Evolutionary conservation across 2,113 vertebrate species (phyloP).

Genomic region (Falco punctatus): DNA sequence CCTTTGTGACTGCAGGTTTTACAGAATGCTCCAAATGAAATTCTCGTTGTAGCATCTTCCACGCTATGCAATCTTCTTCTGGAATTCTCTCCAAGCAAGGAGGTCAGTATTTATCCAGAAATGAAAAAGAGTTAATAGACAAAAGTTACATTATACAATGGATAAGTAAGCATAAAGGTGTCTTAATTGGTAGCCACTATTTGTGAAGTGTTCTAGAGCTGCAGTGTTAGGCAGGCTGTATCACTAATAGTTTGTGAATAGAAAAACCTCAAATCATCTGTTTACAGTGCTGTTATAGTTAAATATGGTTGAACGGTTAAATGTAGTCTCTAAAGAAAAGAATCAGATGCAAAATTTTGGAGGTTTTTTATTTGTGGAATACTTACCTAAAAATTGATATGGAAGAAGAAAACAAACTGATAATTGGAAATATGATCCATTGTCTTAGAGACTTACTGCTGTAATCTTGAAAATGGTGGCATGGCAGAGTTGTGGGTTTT

Average conservation of each 20-base stretch:
- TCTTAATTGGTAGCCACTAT: background rate
- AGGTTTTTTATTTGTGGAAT: background rate
- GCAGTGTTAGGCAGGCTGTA: background rate
- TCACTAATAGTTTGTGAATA: background rate
- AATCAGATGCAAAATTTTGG: background rate
- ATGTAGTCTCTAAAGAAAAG: background rate
- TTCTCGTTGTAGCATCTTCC: slow-evolving; percentile 96
- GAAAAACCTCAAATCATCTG: background rate
- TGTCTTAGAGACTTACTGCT: background rate
- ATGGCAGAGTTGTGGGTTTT: background rate
- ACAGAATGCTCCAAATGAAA: slow-evolving; percentile 98
- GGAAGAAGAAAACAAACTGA: background rate
- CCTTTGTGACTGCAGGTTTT: slow-evolving; percentile 81
- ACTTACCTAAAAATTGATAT: background rate
- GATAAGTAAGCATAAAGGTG: background rate
- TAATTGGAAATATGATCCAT: background rate
- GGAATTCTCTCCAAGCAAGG: slow-evolving; percentile 99
- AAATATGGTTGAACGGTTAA: background rate
- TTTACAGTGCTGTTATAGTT: background rate
- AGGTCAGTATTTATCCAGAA: slow-evolving; percentile 80
- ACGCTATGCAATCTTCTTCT: slow-evolving; percentile 98
- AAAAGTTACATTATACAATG: background rate
- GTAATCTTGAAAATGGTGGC: background rate
- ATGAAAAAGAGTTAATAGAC: background rate
- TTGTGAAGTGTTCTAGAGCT: background rate